Evolutionary conservation across 2,113 vertebrate species (phyloP).

Genomic region (Azemiops feae): DNA sequence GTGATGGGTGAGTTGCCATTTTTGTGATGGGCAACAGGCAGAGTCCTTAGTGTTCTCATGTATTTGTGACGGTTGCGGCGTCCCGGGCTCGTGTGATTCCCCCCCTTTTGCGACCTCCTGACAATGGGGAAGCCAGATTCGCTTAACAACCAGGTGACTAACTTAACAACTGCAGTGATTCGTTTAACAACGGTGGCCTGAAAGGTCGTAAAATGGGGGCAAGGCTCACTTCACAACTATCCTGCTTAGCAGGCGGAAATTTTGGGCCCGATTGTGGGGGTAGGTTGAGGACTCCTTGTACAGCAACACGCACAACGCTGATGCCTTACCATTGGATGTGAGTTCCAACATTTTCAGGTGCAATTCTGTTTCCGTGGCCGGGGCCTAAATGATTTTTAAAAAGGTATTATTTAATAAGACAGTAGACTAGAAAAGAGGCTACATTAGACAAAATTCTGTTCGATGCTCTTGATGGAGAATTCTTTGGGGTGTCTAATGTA

Average conservation of each 20-base stretch:
- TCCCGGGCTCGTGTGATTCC: no score
- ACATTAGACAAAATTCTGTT: neutral
- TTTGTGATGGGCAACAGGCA: no score
- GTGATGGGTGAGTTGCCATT: no score
- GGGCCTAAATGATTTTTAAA: neutral
- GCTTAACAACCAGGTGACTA: neutral
- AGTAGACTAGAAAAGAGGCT: neutral
- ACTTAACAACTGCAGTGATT: no score
- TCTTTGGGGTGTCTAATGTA: neutral
- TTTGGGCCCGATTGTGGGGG: no score
- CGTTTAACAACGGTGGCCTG: fast-evolving
- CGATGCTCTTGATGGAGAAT: neutral
- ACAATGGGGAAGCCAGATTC: neutral
- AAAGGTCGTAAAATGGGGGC: neutral
- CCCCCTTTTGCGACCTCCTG: neutral
- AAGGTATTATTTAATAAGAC: neutral
- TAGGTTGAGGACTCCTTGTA: neutral
- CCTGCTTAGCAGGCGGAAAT: no score
- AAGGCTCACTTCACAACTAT: no score
- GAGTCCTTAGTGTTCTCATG: no score
- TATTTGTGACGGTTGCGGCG: neutral
- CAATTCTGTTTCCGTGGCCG: neutral
- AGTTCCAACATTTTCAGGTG: neutral
- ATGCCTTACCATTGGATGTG: neutral
- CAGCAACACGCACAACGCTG: neutral